Evolutionary conservation across 2,888 invertebrate genomes (phyloP), one percentile per base, ranked within the genome.

Genomic region (Caenorhabditis sp.): DNA sequence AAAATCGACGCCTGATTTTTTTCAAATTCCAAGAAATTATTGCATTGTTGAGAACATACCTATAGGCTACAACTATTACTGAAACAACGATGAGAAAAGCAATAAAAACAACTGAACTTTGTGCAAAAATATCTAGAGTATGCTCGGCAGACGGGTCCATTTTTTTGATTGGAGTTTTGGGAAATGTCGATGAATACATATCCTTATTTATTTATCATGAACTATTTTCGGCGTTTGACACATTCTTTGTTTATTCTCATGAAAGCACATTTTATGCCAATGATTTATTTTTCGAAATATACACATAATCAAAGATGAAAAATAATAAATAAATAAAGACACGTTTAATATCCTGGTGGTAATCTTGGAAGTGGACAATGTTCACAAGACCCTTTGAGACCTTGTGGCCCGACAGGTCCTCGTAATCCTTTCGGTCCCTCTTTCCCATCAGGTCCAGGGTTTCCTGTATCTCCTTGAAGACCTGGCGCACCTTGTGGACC

Each of bases 291-390:
- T 31, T 31, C 31, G 10, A 5, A 43, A 43, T 10, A 43, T 43
- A 51, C 21, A 51, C 51, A 51, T 6, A 51, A 43, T n/a, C n/a
- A n/a, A n/a, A n/a, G n/a, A n/a, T n/a, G n/a, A 68, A 65, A 65
- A 67, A 72, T 31, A 67, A 72, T 54, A 72, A 67, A 64, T 26
- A 21, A 14, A n/a, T 36, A 49, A 1, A 17, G 21, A 27, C 10
- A 23, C 0, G 1, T 8, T 14, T 62, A 79, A 64, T 78, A 81
- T 37, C 81, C 81, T 26, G 81, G 81, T 27, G 81, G 81, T 19
- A 79, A 76, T 59, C 81, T 67, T 27, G 81, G 81, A 6, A 76
- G 61, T 14, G 78, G 78, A 26, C 81, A 81, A 60, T 81, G 81
- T 27, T 77, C 77, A 23, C 81, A 81, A 8, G 78, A 67, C 19